phyloP scores from a whole-genome alignment of 2,888 invertebrate species.

The Aradus depressus region DNA sequence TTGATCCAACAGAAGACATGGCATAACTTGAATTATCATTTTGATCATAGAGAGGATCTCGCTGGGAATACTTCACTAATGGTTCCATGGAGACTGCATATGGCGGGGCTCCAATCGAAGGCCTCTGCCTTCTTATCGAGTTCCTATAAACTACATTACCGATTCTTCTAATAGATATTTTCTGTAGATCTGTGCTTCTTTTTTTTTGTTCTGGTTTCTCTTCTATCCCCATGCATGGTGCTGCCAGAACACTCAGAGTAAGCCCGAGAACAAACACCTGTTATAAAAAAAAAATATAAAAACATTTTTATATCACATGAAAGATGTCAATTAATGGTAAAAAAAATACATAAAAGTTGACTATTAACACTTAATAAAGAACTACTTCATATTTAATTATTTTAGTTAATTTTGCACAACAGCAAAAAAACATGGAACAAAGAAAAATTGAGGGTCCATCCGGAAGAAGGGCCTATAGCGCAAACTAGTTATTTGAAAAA shows the following conservation, averaged over 20 bases:
- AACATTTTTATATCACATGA: too few species aligned
- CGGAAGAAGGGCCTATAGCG: too few species aligned
- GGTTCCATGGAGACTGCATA: constrained; percentile 75
- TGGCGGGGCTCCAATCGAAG: constrained; percentile 42
- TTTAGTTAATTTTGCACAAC: too few species aligned
- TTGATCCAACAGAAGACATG: constrained; percentile 11
- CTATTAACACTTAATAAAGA: too few species aligned
- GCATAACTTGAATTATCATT: constrained; percentile 12
- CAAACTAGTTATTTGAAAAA: too few species aligned
- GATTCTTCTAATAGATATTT: neutral
- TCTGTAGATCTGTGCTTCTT: neutral
- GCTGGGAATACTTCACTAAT: constrained; percentile 64
- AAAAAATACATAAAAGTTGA: too few species aligned
- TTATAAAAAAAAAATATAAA: constrained; percentile 3
- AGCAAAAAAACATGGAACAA: too few species aligned
- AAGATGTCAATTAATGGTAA: too few species aligned
- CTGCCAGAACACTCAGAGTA: neutral
- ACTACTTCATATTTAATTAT: too few species aligned
- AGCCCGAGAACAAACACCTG: constrained; percentile 5
- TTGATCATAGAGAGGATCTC: constrained; percentile 62
- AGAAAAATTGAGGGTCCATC: too few species aligned
- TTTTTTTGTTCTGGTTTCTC: neutral
- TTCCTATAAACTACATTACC: neutral
- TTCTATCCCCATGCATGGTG: neutral
- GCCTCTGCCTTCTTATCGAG: constrained; percentile 19